Percentiles rank a stretch among this genome's conserved stretches.
phyloP scores from a whole-genome alignment of 1,140 invertebrate genomes.

The Trachymyrmex septentrionalis region DNA sequence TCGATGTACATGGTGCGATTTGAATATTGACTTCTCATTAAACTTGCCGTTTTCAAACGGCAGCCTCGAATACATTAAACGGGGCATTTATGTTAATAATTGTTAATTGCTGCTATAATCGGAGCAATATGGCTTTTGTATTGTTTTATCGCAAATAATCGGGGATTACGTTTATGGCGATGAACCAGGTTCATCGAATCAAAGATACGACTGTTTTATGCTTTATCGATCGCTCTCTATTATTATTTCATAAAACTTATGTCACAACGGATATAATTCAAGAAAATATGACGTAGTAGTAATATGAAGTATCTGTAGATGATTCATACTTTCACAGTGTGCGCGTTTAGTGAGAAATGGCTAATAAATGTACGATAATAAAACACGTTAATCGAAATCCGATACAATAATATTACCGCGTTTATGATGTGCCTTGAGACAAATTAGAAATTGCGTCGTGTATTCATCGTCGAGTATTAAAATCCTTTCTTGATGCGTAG shows the following conservation, averaged over 20 bases:
- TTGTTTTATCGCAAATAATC: constrained; percentile 66
- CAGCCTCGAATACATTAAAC: constrained; percentile 22
- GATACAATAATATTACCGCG: constrained; percentile 17
- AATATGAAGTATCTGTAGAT: not conserved
- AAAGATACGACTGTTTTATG: constrained; percentile 47
- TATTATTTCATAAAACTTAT: constrained; percentile 15
- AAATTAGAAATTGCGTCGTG: constrained; percentile 6
- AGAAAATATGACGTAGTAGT: constrained; percentile 10
- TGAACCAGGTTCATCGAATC: constrained; percentile 50
- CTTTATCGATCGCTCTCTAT: constrained; percentile 29
- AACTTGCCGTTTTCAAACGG: constrained; percentile 31
- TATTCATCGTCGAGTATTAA: constrained; percentile 32
- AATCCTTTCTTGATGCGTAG: not conserved
- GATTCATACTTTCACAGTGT: not conserved
- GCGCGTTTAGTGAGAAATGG: not conserved
- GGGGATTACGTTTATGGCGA: constrained; percentile 22
- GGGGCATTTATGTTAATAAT: constrained; percentile 55
- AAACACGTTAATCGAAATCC: constrained; percentile 31
- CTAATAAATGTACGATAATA: constrained; percentile 39
- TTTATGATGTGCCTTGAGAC: not conserved
- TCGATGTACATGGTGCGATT: constrained; percentile 24
- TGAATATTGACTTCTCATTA: constrained; percentile 63
- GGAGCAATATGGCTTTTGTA: constrained; percentile 49
- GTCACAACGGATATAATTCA: constrained; percentile 4
- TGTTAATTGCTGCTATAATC: constrained; percentile 65